Conservation (phyloP, 2,113 vertebrate genomes). For the Percina caprodes region DNA sequence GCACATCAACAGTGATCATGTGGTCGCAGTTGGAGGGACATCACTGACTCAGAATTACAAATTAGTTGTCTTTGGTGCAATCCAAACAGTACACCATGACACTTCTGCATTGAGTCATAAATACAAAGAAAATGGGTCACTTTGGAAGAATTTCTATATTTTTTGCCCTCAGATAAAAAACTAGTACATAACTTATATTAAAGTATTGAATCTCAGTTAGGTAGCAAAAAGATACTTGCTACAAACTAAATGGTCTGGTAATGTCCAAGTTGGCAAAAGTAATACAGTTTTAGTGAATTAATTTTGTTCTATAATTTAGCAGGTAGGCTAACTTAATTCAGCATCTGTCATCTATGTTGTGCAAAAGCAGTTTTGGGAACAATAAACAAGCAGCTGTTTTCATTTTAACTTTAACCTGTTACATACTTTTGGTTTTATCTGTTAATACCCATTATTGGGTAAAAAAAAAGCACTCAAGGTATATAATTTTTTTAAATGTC, state of each 20-base stretch:
- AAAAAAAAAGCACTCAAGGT: too few relatives aligned
- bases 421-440: slow-evolving; percentile 49
- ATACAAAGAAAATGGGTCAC: background rate
- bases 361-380: slow-evolving; percentile 17
- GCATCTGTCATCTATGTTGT: slow-evolving; percentile 2
- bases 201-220: background rate
- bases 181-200: background rate
- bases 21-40: slow-evolving; percentile 8
- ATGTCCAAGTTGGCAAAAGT: background rate
- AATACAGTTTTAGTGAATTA: background rate
- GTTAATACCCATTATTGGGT: too few relatives aligned
- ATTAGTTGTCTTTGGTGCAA: background rate
- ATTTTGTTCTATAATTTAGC: background rate
- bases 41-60: background rate
- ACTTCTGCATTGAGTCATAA: background rate
- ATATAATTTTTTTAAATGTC: too few relatives aligned
- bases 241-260: background rate
- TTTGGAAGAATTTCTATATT: background rate
- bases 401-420: slow-evolving; percentile 37
- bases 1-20: background rate
- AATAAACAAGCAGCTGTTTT: slow-evolving; percentile 44
- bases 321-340: background rate
- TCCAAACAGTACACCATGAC: background rate
- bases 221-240: background rate
- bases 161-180: background rate